Conservation (phyloP, 2,797 vertebrate genomes). For the Vireo griseus region DNA sequence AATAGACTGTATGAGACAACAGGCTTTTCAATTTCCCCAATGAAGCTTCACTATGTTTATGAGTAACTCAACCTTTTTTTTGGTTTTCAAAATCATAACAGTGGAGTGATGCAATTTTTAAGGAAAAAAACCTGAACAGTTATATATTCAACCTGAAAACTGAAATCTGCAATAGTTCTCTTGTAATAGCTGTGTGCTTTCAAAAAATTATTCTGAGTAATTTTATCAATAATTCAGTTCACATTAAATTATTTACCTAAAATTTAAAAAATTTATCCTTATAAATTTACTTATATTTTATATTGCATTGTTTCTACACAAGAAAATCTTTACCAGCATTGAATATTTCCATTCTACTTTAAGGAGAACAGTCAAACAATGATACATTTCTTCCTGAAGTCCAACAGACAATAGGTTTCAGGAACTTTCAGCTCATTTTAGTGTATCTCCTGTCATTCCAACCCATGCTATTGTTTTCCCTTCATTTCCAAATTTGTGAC, state of each 20-base stretch:
- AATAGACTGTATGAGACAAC: background rate
- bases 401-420: background rate
- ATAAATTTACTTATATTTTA: background rate
- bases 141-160: background rate
- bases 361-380: background rate
- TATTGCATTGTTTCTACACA: background rate
- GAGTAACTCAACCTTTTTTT: background rate
- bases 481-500: background rate
- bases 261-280: background rate
- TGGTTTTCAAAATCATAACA: background rate
- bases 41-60: background rate
- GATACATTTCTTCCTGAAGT: background rate
- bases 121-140: background rate
- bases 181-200: background rate
- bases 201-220: background rate
- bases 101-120: background rate
- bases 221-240: background rate
- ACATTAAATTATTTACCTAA: background rate
- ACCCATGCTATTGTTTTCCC: background rate
- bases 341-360: background rate
- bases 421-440: background rate
- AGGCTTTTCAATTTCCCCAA: background rate
- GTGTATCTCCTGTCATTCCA: background rate
- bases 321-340: background rate
- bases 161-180: background rate